Conservation (phyloP, 1,140 invertebrate species). For the Rhizoglyphus robini region DNA sequence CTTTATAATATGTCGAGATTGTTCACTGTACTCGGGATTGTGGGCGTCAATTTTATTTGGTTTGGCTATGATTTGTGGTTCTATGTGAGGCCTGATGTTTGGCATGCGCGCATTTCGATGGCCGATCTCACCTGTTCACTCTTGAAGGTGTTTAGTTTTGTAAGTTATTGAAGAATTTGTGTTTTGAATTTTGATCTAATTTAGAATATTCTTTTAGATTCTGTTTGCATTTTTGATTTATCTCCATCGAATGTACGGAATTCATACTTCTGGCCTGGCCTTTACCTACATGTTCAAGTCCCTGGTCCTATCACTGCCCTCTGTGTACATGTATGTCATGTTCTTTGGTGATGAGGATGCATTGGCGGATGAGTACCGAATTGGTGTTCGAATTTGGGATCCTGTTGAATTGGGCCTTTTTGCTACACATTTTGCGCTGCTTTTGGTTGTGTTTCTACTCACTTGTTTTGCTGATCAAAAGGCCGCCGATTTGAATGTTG, state of each 20-base stretch:
- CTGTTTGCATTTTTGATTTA: conserved; percentile 52
- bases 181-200: not conserved
- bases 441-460: conserved; percentile 55
- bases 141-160: conserved; percentile 15
- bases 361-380: not conserved
- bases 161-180: conserved; percentile 11
- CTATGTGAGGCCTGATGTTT: not conserved
- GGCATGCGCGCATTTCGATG: not conserved
- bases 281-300: conserved; percentile 58
- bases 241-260: conserved; percentile 64
- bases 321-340: conserved; percentile 9
- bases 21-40: conserved; percentile 1
- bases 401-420: conserved; percentile 50
- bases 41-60: not conserved
- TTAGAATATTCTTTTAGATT: conserved; percentile 39
- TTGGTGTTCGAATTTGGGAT: not conserved
- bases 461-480: conserved; percentile 67
- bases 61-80: not conserved
- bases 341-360: conserved; percentile 26
- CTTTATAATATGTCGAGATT: conserved; percentile 24
- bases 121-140: conserved; percentile 20
- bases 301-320: not conserved
- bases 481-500: no score
- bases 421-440: conserved; percentile 62
- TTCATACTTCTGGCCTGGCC: conserved; percentile 79